These are phyloP conservation scores for Picus viridis DNA, from an alignment of 2,797 vertebrate genomes.

Conservation along the genomic window DNA sequence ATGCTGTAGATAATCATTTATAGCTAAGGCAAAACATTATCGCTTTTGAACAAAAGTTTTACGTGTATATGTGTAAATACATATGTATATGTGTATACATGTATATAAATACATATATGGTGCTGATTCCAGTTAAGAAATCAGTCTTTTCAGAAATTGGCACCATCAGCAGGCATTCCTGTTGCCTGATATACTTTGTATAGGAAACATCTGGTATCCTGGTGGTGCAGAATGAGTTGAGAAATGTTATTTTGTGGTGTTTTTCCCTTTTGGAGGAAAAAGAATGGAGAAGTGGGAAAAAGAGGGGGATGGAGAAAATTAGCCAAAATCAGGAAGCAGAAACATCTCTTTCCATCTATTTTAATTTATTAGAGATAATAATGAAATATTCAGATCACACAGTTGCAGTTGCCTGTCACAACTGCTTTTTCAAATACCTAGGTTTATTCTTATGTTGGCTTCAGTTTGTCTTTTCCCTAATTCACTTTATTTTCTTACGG, in stretches of 20 bases:
- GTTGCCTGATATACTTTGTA: background rate
- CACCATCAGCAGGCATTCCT: background rate
- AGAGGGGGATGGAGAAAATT: background rate
- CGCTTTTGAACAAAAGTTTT: background rate
- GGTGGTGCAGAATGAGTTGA: background rate
- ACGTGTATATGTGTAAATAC: rapidly evolving
- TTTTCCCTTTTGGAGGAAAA: background rate
- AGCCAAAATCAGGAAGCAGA: background rate
- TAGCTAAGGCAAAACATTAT: background rate
- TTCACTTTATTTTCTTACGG: background rate
- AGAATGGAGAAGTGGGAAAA: background rate
- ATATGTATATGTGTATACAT: no score
- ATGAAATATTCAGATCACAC: slow-evolving; percentile 5
- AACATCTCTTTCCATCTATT: background rate
- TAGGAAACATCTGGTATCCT: background rate
- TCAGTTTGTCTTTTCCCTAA: background rate
- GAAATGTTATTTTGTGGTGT: background rate
- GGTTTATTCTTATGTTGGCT: background rate
- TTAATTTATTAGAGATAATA: background rate
- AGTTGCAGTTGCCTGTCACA: background rate
- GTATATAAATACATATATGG: background rate
- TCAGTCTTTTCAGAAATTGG: background rate
- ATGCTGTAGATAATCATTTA: background rate
- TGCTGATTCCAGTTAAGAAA: background rate
- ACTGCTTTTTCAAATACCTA: background rate